phyloP scores from a whole-genome alignment of 1,140 invertebrate genomes.

The Brachionus angularis region DNA sequence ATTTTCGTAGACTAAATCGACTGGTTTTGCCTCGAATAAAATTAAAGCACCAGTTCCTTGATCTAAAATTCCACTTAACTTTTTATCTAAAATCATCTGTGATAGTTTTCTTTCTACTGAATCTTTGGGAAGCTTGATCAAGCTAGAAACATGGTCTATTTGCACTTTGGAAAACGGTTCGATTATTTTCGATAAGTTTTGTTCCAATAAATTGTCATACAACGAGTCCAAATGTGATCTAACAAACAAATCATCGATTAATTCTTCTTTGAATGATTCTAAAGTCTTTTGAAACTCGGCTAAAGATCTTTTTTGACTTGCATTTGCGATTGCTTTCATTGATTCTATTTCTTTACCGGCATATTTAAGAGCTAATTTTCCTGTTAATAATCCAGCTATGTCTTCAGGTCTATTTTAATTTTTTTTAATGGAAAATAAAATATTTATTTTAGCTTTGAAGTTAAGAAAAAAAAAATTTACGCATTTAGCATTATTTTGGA shows the following conservation, averaged over 20 bases:
- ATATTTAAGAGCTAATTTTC: constrained; percentile 93
- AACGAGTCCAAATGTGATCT: constrained; percentile 88
- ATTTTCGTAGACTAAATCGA: constrained; percentile 38
- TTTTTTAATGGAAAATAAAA: neutral
- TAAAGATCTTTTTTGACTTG: constrained; percentile 89
- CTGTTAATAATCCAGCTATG: constrained; percentile 87
- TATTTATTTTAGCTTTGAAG: neutral
- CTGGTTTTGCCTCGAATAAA: constrained; percentile 33
- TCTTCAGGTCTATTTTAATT: constrained; percentile 68
- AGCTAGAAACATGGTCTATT: constrained; percentile 74
- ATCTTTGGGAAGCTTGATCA: constrained; percentile 74
- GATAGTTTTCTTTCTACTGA: constrained; percentile 97
- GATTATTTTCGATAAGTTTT: constrained; percentile 95
- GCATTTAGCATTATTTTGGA: constrained; percentile 96
- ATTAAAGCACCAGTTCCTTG: constrained; percentile 31
- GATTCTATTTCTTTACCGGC: constrained; percentile 90
- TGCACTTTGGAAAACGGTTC: constrained; percentile 96
- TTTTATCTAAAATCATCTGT: constrained; percentile 99
- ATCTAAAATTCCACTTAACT: constrained; percentile 64
- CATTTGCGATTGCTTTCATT: constrained; percentile 91
- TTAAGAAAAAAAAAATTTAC: constrained; percentile 56
- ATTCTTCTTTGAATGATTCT: constrained; percentile 70
- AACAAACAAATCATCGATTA: constrained; percentile 93
- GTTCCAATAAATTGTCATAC: constrained; percentile 97
- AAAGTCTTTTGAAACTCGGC: constrained; percentile 76